These are phyloP conservation scores for Ginglymostoma cirratum DNA, from an alignment of 2,113 vertebrate species.

Conservation along the genomic window DNA sequence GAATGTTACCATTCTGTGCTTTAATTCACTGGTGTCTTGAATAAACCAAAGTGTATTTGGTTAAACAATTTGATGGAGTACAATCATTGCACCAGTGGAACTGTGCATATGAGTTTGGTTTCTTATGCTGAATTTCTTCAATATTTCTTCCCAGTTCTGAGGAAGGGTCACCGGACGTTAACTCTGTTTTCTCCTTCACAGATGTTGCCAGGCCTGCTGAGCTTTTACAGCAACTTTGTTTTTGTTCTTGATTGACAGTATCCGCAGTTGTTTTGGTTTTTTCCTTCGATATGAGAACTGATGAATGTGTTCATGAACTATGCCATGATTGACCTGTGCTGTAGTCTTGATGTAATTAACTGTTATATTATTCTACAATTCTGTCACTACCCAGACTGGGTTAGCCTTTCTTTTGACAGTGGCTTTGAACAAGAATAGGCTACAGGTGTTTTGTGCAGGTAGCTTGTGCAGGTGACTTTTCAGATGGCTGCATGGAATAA, in stretches of 20 bases:
- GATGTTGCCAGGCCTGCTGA: too few species aligned
- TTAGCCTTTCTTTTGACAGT: background rate
- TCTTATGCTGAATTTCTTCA: background rate
- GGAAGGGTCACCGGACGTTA: too few species aligned
- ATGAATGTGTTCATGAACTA: background rate
- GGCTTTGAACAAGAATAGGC: conserved; percentile 35
- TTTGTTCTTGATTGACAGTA: too few species aligned
- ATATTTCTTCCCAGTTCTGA: too few species aligned
- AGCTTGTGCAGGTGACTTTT: conserved; percentile 40
- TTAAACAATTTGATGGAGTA: background rate
- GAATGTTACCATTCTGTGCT: background rate
- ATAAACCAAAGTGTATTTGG: background rate
- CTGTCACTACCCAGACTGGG: background rate
- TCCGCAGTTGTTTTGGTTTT: too few species aligned
- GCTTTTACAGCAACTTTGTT: too few species aligned
- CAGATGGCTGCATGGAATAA: conserved; percentile 41
- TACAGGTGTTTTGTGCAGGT: conserved; percentile 35
- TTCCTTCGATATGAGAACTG: background rate
- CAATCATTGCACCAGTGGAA: background rate
- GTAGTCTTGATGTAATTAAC: background rate
- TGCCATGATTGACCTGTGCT: background rate
- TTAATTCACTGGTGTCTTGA: background rate
- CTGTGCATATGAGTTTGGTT: background rate
- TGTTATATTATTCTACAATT: background rate
- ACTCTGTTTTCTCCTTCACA: too few species aligned